These are phyloP conservation scores for Cavia aperea DNA, from an alignment of 2,113 vertebrate species.

Conservation along the genomic window DNA sequence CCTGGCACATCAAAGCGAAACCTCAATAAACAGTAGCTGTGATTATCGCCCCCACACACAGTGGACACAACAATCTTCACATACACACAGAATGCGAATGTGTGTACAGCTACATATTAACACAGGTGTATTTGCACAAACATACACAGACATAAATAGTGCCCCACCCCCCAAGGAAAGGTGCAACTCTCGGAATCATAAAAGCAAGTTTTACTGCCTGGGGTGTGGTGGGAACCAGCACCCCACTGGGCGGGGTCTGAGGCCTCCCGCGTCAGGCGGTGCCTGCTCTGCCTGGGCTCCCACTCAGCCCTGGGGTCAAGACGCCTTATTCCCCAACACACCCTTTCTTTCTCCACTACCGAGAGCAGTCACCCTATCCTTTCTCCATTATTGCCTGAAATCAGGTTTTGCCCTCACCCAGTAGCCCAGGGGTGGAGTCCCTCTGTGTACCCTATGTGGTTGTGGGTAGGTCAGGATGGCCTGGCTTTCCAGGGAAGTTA, in stretches of 20 bases:
- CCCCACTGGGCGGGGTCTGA: constrained; percentile 44
- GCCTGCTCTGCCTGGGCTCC: constrained; percentile 35
- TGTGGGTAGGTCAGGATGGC: not conserved
- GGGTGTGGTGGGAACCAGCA: constrained; percentile 68
- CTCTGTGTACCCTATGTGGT: not conserved
- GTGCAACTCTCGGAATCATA: constrained; percentile 53
- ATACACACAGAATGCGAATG: not conserved
- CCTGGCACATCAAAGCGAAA: not conserved
- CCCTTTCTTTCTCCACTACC: constrained; percentile 30
- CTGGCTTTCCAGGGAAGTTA: not conserved
- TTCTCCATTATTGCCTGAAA: constrained; percentile 36
- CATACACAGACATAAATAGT: constrained; percentile 40
- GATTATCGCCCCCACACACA: not conserved
- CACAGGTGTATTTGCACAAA: constrained; percentile 37
- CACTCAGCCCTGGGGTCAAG: constrained; percentile 62
- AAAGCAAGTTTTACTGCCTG: constrained; percentile 68
- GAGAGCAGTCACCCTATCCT: constrained; percentile 51
- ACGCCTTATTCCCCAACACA: constrained; percentile 46
- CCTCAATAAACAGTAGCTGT: not conserved
- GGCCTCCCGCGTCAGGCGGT: constrained; percentile 58
- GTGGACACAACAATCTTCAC: not conserved
- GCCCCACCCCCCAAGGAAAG: constrained; percentile 25
- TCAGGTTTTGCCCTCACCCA: constrained; percentile 6
- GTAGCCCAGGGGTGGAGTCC: not conserved
- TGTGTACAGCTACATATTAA: not conserved